Evolutionary conservation across 2,888 invertebrate species (phyloP).

Genomic region (Eumerus sabulonum): DNA sequence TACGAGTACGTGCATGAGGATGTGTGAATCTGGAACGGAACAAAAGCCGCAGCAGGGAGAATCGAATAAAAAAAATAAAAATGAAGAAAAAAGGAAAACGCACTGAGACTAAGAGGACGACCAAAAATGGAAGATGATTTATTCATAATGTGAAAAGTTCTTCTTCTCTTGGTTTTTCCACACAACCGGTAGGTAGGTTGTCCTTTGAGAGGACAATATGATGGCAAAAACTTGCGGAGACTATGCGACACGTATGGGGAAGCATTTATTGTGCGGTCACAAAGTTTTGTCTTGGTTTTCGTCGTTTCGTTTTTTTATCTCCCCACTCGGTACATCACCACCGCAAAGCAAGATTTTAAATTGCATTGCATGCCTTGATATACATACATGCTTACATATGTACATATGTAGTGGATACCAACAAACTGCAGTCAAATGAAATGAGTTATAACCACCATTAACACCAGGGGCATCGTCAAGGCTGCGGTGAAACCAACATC

Average conservation of each 20-base stretch:
- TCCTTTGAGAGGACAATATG: slow-evolving; percentile 41
- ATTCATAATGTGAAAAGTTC: slow-evolving; percentile 68
- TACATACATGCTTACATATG: too few species aligned
- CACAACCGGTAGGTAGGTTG: slow-evolving; percentile 38
- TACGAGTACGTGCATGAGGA: too few species aligned
- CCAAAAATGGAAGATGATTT: slow-evolving; percentile 66
- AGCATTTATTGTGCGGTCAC: slow-evolving; percentile 67
- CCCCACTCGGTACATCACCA: slow-evolving; percentile 47
- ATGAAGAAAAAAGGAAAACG: slow-evolving; percentile 3
- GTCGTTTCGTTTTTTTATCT: slow-evolving; percentile 17
- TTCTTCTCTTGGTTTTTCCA: slow-evolving; percentile 58
- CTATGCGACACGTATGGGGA: slow-evolving; percentile 59
- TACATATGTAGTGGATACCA: too few species aligned
- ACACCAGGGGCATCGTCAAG: slow-evolving; percentile 13
- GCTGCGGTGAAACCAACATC: background rate
- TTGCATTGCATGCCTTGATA: slow-evolving; percentile 9
- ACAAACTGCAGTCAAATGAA: slow-evolving; percentile 38
- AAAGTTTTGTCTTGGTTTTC: slow-evolving; percentile 66
- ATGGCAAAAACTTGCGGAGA: slow-evolving; percentile 64
- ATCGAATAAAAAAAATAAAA: slow-evolving; percentile 11
- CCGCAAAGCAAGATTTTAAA: slow-evolving; percentile 43
- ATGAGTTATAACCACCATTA: slow-evolving; percentile 57
- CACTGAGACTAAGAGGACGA: slow-evolving; percentile 35
- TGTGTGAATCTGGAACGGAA: slow-evolving; percentile 19
- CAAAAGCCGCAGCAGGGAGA: slow-evolving; percentile 32